Base-by-base conservation (phyloP, 2,888 invertebrate species). In the Exephanes ischioxanthus region DNA sequence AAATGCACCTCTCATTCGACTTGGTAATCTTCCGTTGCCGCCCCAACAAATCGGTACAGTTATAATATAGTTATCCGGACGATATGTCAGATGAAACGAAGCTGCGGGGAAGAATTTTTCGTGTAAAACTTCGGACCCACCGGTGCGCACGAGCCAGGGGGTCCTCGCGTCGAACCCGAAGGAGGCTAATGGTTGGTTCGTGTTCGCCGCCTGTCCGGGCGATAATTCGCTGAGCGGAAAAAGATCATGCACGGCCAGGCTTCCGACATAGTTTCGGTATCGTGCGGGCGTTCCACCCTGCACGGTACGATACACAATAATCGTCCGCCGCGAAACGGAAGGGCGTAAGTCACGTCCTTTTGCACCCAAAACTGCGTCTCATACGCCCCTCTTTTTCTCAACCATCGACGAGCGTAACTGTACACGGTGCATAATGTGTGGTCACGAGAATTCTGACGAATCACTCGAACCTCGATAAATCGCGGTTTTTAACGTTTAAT, bases 161-260 rank as follows among this genome's bases (percentile, higher is more conserved):
- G 86, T 83, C 82, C 68, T 80, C 80, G 67, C 67, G 83, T 85
- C 83, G 83, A 78, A 77, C 77, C 72, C 70, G 80, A 83, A 86
- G 80, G 83, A 86, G 86, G 83, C 86, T 86, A 86, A 86, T 86
- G 86, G 86, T 83, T 45, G 83, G 86, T 86, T 86, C 86, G 83
- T 86, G 86, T 86, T 83, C 80, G 86, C 73, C 80, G 80, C 73
- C 83, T 86, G 83, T 80, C 83, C 86, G 55, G 72, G 80, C 86
- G 86, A 86, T 81, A 86, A 86, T 83, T 86, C 83, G 82, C 83
- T 68, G 77, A 83, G 70, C 68, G 80, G 80, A 70, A 85, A 85
- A 80, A 77, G 77, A 86, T 83, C 77, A 55, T 73, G 77, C 61
- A 30, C 66, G n/a, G 53, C 75, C 70, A 67, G 77, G 80, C 85